Evolutionary conservation across 2,113 vertebrate species (phyloP).

Genomic region (Nannospalax galili): DNA sequence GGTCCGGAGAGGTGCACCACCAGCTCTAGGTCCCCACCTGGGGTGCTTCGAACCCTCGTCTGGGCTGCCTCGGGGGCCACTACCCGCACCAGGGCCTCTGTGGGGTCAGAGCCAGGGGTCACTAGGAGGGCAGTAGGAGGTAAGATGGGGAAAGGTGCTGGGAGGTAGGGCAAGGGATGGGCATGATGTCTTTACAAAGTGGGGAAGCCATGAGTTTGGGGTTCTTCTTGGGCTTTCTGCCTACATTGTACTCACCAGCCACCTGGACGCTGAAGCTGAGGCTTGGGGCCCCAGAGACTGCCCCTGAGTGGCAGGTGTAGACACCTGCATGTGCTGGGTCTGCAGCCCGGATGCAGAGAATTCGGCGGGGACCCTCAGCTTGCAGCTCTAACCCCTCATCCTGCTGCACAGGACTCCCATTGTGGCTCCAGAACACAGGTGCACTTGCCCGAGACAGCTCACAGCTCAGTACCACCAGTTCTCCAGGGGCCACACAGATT

Average conservation of each 20-base stretch:
- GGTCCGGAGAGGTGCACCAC: slow-evolving; percentile 92
- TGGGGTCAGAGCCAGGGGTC: slow-evolving; percentile 62
- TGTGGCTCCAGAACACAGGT: slow-evolving; percentile 79
- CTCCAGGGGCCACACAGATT: slow-evolving; percentile 69
- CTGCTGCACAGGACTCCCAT: slow-evolving; percentile 82
- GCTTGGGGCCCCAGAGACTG: slow-evolving; percentile 80
- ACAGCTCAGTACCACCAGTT: slow-evolving; percentile 83
- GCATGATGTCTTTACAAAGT: neutral
- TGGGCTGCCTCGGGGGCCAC: slow-evolving; percentile 74
- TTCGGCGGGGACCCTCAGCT: slow-evolving; percentile 86
- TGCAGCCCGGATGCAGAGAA: slow-evolving; percentile 86
- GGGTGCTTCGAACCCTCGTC: slow-evolving; percentile 70
- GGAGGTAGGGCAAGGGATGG: neutral
- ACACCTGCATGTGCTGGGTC: slow-evolving; percentile 87
- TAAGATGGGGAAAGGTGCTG: neutral
- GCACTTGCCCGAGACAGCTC: slow-evolving; percentile 87
- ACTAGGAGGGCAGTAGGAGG: slow-evolving; percentile 3
- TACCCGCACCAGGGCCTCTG: slow-evolving; percentile 70
- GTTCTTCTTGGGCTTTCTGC: neutral
- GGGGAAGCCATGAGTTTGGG: neutral
- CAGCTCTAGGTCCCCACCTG: slow-evolving; percentile 87
- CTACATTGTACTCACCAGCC: slow-evolving; percentile 85
- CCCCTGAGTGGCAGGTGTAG: slow-evolving; percentile 89
- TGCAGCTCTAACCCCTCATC: slow-evolving; percentile 85
- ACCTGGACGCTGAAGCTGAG: slow-evolving; percentile 93